Conservation (phyloP, 2,113 vertebrate species). For the Lepus timidus region DNA sequence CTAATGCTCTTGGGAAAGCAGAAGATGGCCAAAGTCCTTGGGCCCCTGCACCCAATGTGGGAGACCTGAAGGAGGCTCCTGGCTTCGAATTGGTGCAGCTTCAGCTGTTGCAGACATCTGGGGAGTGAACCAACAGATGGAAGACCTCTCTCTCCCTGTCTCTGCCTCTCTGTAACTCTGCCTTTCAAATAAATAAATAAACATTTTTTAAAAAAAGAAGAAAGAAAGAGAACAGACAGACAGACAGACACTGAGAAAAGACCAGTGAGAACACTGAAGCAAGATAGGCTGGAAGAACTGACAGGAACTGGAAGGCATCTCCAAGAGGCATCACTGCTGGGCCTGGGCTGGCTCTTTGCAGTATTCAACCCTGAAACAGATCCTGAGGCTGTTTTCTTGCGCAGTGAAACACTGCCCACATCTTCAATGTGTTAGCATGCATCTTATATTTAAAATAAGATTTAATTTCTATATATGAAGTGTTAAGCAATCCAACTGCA, state of each 20-base stretch:
- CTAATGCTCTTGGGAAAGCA: no score
- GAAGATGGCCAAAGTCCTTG: no score
- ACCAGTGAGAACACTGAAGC: not conserved
- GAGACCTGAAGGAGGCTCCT: no score
- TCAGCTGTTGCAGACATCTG: no score
- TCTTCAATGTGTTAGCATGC: not conserved
- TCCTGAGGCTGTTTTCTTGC: not conserved
- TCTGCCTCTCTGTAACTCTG: no score
- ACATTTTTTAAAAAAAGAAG: no score
- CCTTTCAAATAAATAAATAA: no score
- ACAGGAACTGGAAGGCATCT: not conserved
- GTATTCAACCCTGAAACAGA: not conserved
- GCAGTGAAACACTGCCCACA: not conserved
- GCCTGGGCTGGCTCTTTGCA: not conserved
- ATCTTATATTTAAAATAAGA: not conserved
- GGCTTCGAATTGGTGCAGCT: no score
- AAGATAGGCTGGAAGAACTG: not conserved
- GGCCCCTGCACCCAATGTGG: no score
- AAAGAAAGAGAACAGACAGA: no score
- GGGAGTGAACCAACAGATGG: no score
- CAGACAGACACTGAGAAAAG: not conserved
- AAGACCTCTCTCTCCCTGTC: no score
- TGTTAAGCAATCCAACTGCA: not conserved
- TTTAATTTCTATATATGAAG: not conserved
- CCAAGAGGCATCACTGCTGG: accelerated